These are phyloP conservation scores for Enteromius thamalakanensis DNA, from an alignment of 2,797 vertebrate species.

Conservation along the genomic window DNA sequence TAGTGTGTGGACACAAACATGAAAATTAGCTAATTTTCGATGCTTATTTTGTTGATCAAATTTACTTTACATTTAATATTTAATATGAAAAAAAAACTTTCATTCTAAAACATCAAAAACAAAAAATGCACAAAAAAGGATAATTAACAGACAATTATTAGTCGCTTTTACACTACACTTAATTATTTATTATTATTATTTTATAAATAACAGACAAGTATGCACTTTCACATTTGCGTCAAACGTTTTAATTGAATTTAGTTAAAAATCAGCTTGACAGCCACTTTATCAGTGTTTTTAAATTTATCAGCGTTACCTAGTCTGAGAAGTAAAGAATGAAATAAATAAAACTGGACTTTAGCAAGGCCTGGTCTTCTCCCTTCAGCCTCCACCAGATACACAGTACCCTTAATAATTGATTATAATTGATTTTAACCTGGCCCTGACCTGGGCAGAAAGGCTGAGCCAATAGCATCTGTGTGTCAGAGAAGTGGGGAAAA, in stretches of 20 bases:
- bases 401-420: slow-evolving; percentile 93
- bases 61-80: not conserved
- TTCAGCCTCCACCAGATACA: slow-evolving; percentile 74
- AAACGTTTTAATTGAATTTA: not conserved
- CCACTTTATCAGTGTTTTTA: not conserved
- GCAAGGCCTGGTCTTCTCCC: slow-evolving; percentile 50
- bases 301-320: slow-evolving; percentile 38
- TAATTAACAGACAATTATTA: not conserved
- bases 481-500: slow-evolving; percentile 76
- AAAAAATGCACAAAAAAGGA: not conserved
- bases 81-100: no score
- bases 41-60: not conserved
- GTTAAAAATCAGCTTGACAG: not conserved
- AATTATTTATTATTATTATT: no score
- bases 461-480: slow-evolving; percentile 83
- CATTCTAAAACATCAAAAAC: not conserved
- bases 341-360: slow-evolving; percentile 60
- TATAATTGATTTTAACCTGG: slow-evolving; percentile 92
- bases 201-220: not conserved
- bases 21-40: not conserved
- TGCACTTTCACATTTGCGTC: not conserved
- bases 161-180: no score
- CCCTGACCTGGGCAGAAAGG: slow-evolving; percentile 85
- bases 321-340: slow-evolving; percentile 45
- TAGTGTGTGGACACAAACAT: not conserved